Base-by-base conservation (phyloP, 2,113 vertebrate species). In the Sylvilagus bachmani region DNA sequence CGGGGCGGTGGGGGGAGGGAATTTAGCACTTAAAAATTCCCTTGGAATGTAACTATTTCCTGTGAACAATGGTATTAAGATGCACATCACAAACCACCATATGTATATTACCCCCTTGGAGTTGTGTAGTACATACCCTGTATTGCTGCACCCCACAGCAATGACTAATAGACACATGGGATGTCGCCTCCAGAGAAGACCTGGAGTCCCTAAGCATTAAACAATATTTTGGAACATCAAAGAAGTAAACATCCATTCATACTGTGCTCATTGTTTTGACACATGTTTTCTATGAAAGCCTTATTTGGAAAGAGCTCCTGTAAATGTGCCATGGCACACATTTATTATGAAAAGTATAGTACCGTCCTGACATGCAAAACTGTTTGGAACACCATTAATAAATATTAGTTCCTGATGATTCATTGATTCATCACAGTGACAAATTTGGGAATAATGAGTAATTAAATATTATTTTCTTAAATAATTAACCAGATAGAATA, bases 301-400 rank as follows among this genome's bases (percentile, higher is more conserved):
- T 94, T 91, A 70, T 94, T 95, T 94, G 90, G 38, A 95, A 96
- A 90, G 24, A 89, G 17, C 4, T 49, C 36, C 49, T 49, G 55
- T 78, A 89, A 95, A 13, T 24, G 21, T 62, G 55, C 73, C 38
- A 86, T 71, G 8, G 31, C n/a, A 24, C 83, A 62, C 62, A 93
- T 94, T 80, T 84, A 38, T 78, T 90, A 83, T 67, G 33, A 91
- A 90, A 77, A 53, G 24, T 10, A 67, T 16, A 67, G 44, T 67
- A 58, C 2, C 53, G 66, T 77, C 88, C 49, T 90, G 53, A 91
- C 75, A 91, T 2, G 38, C 33, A 91, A 69, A 86, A 94, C 69
- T 89, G 12, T 87, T 83, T 93, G 38, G 58, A 88, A 81, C 14
- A 70, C 22, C 51, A 78, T 70, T 87, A 88, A 6, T 0, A 4